Base-by-base conservation (phyloP, 2,113 vertebrate genomes). In the Solenodon paradoxus region DNA sequence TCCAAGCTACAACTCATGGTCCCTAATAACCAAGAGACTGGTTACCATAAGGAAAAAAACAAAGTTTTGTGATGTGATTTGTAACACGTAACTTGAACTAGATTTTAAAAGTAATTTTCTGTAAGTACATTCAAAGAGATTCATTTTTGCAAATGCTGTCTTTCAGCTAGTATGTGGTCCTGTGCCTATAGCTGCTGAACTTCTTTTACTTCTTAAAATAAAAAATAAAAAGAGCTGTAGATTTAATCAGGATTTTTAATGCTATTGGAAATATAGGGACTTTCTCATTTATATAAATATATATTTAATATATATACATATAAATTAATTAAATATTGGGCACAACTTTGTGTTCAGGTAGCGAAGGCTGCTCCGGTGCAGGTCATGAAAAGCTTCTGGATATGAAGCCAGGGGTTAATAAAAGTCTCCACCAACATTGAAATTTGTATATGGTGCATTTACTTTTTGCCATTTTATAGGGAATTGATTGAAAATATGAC, bases 1-100 rank as follows among this genome's bases (percentile, higher is more conserved):
- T 98, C 97, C 95, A 97, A 97, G 97, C 97, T 97, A 35, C 69
- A 53, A 93, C 97, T 98, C 97, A 94, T 86, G 93, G 90, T 96
- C 87, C 7, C 94, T 97, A 97, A 97, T 22, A 97, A 94, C 95
- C 95, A 96, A 84, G 94, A 97, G 89, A 94, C 4, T 88, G 85
- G 85, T 90, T 90, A 78, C 95, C 90, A 68, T 35, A 92, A 97
- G 45, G 80, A 80, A 90, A 83, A 90, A 87, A 69, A 89, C 92
- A 95, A 92, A 94, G 69, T 79, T 96, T 15, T 1, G 0, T 2
- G 12, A 71, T 2, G 32, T 87, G 30, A 92, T 81, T 87, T 24
- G 55, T 94, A 79, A 85, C 40, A 0, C 3, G 0, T 69, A 91
- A 87, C 81, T 28, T 80, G 45, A 40, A 82, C 95, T 51, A 57